Evolutionary conservation across 2,888 invertebrate species (phyloP).

Genomic region (Eristalis pertinax): DNA sequence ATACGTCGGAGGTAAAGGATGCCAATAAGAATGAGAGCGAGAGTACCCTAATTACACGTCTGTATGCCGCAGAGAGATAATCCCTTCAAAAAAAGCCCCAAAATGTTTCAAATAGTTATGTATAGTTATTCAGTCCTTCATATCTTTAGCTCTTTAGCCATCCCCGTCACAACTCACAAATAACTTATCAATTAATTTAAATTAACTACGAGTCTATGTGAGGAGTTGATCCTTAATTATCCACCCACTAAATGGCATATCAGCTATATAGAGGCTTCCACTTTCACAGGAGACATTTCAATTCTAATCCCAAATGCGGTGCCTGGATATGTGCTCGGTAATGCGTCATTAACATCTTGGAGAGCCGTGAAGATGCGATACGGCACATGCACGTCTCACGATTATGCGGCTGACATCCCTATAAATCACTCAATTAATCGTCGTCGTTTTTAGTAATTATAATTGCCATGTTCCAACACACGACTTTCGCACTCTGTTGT

Average conservation of each 20-base stretch:
- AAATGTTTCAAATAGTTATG: slow-evolving; percentile 22
- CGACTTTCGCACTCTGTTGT: slow-evolving; percentile 61
- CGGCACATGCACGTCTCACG: slow-evolving; percentile 66
- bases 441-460: slow-evolving; percentile 73
- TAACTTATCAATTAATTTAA: slow-evolving; percentile 74
- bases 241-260: slow-evolving; percentile 50
- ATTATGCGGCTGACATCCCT: slow-evolving; percentile 69
- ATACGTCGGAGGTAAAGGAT: slow-evolving; percentile 53
- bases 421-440: slow-evolving; percentile 74
- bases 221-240: slow-evolving; percentile 72
- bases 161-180: slow-evolving; percentile 50
- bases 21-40: slow-evolving; percentile 5
- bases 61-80: slow-evolving; percentile 63
- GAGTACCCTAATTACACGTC: background rate
- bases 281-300: slow-evolving; percentile 52
- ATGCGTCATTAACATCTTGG: slow-evolving; percentile 63
- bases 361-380: slow-evolving; percentile 62
- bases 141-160: background rate
- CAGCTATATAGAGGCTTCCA: slow-evolving; percentile 17
- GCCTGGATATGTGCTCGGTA: slow-evolving; percentile 26
- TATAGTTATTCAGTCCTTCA: slow-evolving; percentile 44
- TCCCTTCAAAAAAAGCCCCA: background rate
- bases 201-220: slow-evolving; percentile 67
- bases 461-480: slow-evolving; percentile 71
- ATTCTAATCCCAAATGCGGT: slow-evolving; percentile 57